These are phyloP conservation scores for Cebus imitator DNA, from an alignment of 2,113 vertebrate species.

Conservation along the genomic window DNA sequence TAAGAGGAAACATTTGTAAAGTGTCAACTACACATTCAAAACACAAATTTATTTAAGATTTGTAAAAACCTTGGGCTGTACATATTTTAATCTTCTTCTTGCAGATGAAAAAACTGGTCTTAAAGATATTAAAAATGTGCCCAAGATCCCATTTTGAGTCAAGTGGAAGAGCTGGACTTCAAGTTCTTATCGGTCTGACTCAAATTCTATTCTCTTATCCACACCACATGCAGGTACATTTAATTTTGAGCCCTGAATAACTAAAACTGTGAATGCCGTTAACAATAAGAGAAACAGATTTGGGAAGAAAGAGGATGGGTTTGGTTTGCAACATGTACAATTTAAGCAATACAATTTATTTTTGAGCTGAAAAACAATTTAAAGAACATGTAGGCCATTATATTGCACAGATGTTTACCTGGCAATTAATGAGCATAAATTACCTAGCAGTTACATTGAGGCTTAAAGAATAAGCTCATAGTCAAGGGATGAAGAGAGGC, in stretches of 20 bases:
- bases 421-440: not conserved
- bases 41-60: not conserved
- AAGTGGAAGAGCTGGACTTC: not conserved
- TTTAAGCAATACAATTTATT: not conserved
- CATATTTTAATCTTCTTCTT: not conserved
- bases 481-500: not conserved
- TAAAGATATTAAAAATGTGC: not conserved
- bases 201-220: not conserved
- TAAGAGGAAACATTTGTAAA: not conserved
- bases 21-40: not conserved
- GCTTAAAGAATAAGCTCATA: not conserved
- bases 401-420: not conserved
- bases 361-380: not conserved
- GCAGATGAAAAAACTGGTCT: not conserved
- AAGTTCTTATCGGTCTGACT: not conserved
- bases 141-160: too few species aligned
- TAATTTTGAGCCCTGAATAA: not conserved
- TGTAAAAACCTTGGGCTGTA: not conserved
- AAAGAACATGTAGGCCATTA: not conserved
- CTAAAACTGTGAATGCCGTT: not conserved
- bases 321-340: not conserved
- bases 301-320: not conserved
- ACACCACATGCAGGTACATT: not conserved
- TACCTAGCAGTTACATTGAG: not conserved
- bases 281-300: not conserved